Conservation (phyloP, 2,888 invertebrate species). For the Conus canariensis region DNA sequence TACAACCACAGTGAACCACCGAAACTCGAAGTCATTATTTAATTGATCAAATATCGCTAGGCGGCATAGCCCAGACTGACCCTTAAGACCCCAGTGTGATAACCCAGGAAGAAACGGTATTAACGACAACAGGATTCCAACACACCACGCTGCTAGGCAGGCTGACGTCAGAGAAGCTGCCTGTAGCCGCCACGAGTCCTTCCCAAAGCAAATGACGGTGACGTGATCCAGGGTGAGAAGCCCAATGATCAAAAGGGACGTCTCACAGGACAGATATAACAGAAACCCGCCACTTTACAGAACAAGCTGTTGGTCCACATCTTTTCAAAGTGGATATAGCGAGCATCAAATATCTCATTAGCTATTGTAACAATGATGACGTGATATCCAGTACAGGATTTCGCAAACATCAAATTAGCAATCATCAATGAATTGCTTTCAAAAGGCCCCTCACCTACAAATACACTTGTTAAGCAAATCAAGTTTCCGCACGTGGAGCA, state of each 20-base stretch:
- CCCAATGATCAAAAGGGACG: not conserved
- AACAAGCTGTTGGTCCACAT: not conserved
- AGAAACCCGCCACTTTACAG: not conserved
- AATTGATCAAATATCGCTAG: not conserved
- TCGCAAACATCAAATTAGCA: not conserved
- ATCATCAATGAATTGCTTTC: no score
- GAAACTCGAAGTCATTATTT: no score
- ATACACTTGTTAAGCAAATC: no score
- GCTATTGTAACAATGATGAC: not conserved
- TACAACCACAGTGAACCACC: no score
- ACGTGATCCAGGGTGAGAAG: not conserved
- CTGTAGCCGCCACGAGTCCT: no score
- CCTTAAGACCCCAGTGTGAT: not conserved
- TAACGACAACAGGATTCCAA: not conserved
- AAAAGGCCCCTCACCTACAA: no score
- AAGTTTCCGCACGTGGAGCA: no score
- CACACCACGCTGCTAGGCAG: not conserved
- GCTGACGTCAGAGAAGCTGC: not conserved
- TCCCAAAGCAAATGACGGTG: not conserved
- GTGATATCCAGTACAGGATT: not conserved
- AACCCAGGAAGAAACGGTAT: not conserved
- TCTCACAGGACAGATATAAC: not conserved
- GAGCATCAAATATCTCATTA: not conserved
- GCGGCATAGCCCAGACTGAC: conserved; percentile 1
- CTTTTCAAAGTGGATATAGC: not conserved